Conservation (phyloP, 2,113 vertebrate genomes). For the Actenoides lindsayi region DNA sequence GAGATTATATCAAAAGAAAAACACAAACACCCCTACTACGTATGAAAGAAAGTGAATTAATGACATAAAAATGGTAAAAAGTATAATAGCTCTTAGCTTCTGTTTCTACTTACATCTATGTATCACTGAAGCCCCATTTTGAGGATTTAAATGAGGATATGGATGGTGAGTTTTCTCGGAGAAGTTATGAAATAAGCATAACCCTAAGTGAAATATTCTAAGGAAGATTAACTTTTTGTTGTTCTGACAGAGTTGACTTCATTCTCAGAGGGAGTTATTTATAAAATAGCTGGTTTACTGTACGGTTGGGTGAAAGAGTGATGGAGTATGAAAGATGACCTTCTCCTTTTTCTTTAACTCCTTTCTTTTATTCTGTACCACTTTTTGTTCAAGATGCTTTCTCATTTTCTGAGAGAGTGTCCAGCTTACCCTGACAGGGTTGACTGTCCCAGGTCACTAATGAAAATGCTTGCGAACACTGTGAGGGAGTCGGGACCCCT, state of each 20-base stretch:
- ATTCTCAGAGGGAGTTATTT: neutral
- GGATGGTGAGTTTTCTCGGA: neutral
- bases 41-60: neutral
- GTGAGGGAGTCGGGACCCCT: neutral
- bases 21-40: neutral
- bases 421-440: neutral
- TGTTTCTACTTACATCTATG: neutral
- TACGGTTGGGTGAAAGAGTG: neutral
- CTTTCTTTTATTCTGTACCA: neutral
- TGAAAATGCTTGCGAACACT: neutral
- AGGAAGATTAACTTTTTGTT: constrained; percentile 2
- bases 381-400: neutral
- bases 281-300: neutral
- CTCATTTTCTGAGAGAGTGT: neutral
- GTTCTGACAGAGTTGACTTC: neutral
- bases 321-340: neutral
- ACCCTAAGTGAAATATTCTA: neutral
- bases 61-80: neutral
- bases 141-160: neutral
- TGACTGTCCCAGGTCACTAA: neutral
- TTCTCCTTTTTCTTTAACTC: neutral
- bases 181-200: neutral
- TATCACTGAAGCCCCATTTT: neutral
- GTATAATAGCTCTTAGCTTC: neutral
- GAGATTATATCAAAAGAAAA: neutral